A percentile compares a stretch with the other conserved stretches of the same genome.
Conservation (phyloP, 2,888 invertebrate species). For the Phalera bucephala region DNA sequence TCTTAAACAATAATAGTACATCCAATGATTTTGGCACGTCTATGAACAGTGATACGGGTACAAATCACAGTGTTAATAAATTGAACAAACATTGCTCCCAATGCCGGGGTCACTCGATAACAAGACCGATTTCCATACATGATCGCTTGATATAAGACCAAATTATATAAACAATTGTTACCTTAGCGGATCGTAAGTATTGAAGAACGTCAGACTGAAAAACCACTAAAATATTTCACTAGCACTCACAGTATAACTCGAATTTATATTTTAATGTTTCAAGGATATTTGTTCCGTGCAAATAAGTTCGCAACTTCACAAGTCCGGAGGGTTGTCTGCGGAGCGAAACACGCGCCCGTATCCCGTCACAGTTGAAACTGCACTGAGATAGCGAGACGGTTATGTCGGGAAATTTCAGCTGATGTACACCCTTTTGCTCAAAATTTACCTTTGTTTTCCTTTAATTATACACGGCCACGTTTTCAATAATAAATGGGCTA, state of each 20-base stretch:
- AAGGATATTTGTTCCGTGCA: conserved; percentile 11
- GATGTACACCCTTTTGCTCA: conserved; percentile 22
- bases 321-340: conserved; percentile 19
- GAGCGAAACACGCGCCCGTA: conserved; percentile 39
- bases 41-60: conserved; percentile 33
- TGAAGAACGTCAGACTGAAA: background rate
- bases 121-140: conserved; percentile 41
- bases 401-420: conserved; percentile 30
- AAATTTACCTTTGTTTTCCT: conserved; percentile 14
- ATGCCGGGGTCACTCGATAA: conserved; percentile 61
- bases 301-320: conserved; percentile 36
- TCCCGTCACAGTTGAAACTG: conserved; percentile 39
- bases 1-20: conserved; percentile 5
- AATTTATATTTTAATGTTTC: conserved; percentile 7
- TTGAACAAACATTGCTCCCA: conserved; percentile 55
- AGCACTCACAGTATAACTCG: conserved; percentile 21
- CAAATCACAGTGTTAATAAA: conserved; percentile 49
- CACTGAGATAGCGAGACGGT: conserved; percentile 44
- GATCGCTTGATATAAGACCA: conserved; percentile 25
- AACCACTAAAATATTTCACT: conserved; percentile 21
- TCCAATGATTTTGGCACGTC: conserved; percentile 39
- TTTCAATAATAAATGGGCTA: conserved; percentile 4
- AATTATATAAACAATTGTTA: conserved; percentile 27
- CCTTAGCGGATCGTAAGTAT: conserved; percentile 13
- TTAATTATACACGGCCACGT: conserved; percentile 14